These are phyloP conservation scores for Telmatherina bonti DNA, from an alignment of 2,797 vertebrate genomes.

Conservation along the genomic window DNA sequence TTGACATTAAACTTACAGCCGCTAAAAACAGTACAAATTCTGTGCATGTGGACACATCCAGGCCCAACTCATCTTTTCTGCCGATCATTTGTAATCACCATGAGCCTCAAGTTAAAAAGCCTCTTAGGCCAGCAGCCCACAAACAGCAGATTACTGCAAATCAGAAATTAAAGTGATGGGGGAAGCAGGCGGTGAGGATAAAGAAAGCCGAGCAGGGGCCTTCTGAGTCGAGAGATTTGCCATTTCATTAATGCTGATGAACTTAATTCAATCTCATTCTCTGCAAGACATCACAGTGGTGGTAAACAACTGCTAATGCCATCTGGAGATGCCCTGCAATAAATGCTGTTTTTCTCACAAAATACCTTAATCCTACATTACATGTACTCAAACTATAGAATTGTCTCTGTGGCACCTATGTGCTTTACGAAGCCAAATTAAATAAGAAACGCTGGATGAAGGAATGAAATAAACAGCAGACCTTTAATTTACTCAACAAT, in stretches of 20 bases:
- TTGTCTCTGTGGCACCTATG: constrained; percentile 21
- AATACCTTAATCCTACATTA: constrained; percentile 59
- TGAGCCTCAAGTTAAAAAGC: constrained; percentile 59
- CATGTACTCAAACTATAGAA: constrained; percentile 55
- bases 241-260: constrained; percentile 72
- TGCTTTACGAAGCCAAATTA: constrained; percentile 51
- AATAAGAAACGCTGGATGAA: constrained; percentile 21
- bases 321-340: constrained; percentile 60
- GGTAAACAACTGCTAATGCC: constrained; percentile 72
- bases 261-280: constrained; percentile 73
- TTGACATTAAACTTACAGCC: constrained; percentile 2
- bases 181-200: constrained; percentile 23
- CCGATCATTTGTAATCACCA: constrained; percentile 63
- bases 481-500: constrained; percentile 3
- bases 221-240: constrained; percentile 54
- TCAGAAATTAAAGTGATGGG: constrained; percentile 64
- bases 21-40: constrained; percentile 6
- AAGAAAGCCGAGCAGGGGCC: constrained; percentile 31
- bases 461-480: constrained; percentile 11
- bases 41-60: constrained; percentile 26
- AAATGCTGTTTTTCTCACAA: constrained; percentile 58
- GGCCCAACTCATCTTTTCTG: constrained; percentile 59
- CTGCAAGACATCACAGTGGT: constrained; percentile 54
- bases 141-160: constrained; percentile 65
- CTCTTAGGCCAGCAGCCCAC: constrained; percentile 53